Percentiles rank a stretch among this genome's conserved stretches.
These are phyloP conservation scores for Drosophila auraria DNA, from an alignment of 1,140 invertebrate species.

Conservation along the genomic window DNA sequence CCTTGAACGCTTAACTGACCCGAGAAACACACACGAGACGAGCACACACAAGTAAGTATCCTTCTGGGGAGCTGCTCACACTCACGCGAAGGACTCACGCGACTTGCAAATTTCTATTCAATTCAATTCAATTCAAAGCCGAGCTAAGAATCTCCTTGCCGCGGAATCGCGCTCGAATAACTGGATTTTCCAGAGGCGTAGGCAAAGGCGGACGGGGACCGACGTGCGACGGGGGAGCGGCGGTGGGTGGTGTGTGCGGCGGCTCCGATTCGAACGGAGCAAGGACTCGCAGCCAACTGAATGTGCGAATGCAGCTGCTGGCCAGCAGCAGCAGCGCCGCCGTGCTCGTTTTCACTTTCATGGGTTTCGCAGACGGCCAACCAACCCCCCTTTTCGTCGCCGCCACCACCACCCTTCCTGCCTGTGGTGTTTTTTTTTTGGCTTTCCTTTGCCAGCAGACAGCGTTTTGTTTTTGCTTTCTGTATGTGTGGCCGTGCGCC, in stretches of 20 bases:
- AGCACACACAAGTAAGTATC: conserved; percentile 25
- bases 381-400: conserved; percentile 1
- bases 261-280: conserved; percentile 54
- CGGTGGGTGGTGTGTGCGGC: conserved; percentile 12
- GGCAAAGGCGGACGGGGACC: conserved; percentile 8
- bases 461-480: conserved; percentile 44
- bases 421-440: conserved; percentile 2
- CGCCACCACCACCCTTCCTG: conserved; percentile 6
- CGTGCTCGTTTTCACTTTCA: conserved; percentile 77
- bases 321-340: conserved; percentile 30
- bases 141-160: conserved; percentile 13
- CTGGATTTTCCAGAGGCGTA: conserved; percentile 32
- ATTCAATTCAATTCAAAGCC: conserved; percentile 22
- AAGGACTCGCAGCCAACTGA: conserved; percentile 80
- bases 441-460: conserved; percentile 29
- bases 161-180: conserved; percentile 40
- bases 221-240: conserved; percentile 11
- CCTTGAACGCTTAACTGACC: conserved; percentile 82
- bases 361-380: conserved; percentile 62
- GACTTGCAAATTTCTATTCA: conserved; percentile 28
- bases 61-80: conserved; percentile 1
- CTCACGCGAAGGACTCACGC: conserved; percentile 32
- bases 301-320: conserved; percentile 68
- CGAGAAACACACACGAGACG: conserved; percentile 51
- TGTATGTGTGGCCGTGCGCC: conserved; percentile 29